Evolutionary conservation across 2,888 invertebrate genomes (phyloP).

Genomic region (Ormyrus nitidulus): DNA sequence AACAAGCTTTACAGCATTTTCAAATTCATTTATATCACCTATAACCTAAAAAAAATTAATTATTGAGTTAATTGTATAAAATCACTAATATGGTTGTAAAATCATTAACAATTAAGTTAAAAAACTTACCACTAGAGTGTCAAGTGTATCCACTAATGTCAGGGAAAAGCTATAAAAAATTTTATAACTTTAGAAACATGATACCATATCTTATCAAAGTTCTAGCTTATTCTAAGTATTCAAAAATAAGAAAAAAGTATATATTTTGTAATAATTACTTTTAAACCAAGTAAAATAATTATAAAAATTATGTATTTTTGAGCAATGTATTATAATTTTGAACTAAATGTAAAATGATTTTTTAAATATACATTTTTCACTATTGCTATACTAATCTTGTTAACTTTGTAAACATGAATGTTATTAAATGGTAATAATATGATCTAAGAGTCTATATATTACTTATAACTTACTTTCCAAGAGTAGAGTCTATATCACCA

Average conservation of each 20-base stretch:
- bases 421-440: not conserved
- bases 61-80: not conserved
- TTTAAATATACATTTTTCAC: too few relatives aligned
- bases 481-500: constrained; percentile 96
- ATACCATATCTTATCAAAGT: too few relatives aligned
- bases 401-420: not conserved
- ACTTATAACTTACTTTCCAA: constrained; percentile 91
- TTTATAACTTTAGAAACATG: constrained; percentile 4
- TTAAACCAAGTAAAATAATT: not conserved
- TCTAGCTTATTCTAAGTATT: not conserved
- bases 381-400: not conserved
- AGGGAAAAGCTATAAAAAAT: constrained; percentile 90
- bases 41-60: constrained; percentile 78
- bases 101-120: constrained; percentile 33
- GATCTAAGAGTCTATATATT: not conserved
- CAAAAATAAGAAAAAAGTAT: too few relatives aligned
- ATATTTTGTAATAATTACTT: constrained; percentile 6
- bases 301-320: not conserved
- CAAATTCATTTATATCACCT: constrained; percentile 96
- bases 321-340: not conserved
- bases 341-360: not conserved
- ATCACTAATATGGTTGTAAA: not conserved
- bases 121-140: constrained; percentile 86
- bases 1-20: constrained; percentile 90
- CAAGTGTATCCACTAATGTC: constrained; percentile 95